phyloP scores from a whole-genome alignment of 2,797 vertebrate genomes.

The Enteromius paludinosus region DNA sequence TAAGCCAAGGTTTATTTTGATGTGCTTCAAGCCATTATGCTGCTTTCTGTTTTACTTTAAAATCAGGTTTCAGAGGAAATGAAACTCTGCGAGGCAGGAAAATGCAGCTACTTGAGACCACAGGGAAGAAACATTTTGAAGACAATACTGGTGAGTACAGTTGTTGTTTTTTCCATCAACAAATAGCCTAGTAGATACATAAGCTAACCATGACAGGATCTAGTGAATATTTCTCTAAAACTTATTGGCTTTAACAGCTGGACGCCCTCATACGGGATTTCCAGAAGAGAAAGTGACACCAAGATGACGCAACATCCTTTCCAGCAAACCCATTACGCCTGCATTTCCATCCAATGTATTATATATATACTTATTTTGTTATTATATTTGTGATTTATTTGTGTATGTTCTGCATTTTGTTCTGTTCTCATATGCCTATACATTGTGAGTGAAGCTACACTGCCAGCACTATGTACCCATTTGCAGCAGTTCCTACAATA shows the following conservation, averaged over 20 bases:
- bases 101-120: conserved; percentile 82
- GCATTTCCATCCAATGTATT: neutral
- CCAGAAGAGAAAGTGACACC: conserved; percentile 80
- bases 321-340: conserved; percentile 9
- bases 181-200: neutral
- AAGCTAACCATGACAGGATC: neutral
- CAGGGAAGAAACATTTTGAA: conserved; percentile 77
- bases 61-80: conserved; percentile 83
- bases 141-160: conserved; percentile 78
- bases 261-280: conserved; percentile 79
- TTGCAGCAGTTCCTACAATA: conserved; percentile 52
- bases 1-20: neutral
- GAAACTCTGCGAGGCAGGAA: conserved; percentile 81
- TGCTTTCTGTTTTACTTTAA: neutral
- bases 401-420: conserved; percentile 8
- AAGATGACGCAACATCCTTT: neutral
- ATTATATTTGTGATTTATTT: conserved; percentile 10
- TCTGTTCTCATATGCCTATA: neutral
- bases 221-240: neutral
- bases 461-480: conserved; percentile 26
- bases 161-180: neutral
- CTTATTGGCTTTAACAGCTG: conserved; percentile 68
- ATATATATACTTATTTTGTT: neutral
- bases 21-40: neutral
- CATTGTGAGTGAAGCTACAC: conserved; percentile 17